Evolutionary conservation across 2,113 vertebrate species (phyloP).

Genomic region (Microtus ochrogaster): DNA sequence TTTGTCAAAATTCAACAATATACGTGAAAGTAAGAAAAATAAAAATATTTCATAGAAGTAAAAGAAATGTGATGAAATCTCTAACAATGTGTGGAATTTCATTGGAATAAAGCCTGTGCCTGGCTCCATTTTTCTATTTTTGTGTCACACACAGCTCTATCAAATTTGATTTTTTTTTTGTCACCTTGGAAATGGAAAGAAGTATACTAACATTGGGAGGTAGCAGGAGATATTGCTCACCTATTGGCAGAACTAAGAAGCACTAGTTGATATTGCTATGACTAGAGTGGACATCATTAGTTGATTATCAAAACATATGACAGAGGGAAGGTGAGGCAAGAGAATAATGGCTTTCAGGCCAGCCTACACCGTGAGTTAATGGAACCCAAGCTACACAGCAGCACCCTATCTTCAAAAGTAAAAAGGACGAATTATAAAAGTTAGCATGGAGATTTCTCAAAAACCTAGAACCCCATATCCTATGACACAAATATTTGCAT

Average conservation of each 20-base stretch:
- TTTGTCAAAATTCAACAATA: neutral
- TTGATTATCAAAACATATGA: slow-evolving; percentile 16
- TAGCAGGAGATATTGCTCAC: neutral
- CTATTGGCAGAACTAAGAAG: neutral
- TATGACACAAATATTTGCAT: neutral
- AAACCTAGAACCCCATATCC: neutral
- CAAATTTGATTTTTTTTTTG: slow-evolving; percentile 20
- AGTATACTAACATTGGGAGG: neutral
- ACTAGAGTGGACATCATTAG: neutral
- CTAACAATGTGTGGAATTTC: neutral
- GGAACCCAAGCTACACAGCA: neutral
- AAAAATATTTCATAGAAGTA: neutral
- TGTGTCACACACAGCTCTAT: neutral
- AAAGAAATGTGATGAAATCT: neutral
- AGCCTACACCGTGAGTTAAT: neutral
- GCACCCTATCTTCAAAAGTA: neutral
- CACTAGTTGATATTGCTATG: neutral
- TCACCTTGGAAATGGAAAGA: neutral
- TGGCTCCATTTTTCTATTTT: slow-evolving; percentile 12
- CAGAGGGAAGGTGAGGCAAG: neutral
- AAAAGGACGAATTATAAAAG: neutral
- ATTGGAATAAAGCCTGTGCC: neutral
- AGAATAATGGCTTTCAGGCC: neutral
- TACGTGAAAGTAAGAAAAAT: slow-evolving; percentile 36
- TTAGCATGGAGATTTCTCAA: neutral